phyloP scores from a whole-genome alignment of 2,797 vertebrate species.

The Salmo trutta region DNA sequence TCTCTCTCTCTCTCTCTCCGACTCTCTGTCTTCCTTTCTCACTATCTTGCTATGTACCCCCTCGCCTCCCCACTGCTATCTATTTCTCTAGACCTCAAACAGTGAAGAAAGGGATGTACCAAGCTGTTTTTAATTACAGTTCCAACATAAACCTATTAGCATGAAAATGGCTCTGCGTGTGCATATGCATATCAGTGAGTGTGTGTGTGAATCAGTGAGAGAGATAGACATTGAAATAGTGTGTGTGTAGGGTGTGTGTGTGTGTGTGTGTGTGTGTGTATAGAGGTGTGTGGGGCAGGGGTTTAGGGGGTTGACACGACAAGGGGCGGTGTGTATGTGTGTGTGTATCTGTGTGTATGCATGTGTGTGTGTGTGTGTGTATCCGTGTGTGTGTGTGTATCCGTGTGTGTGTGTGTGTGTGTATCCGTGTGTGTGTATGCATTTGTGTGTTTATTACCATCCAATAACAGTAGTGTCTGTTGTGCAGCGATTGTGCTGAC shows the following conservation, averaged over 20 bases:
- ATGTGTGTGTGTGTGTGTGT: too few species aligned
- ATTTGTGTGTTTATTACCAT: neutral
- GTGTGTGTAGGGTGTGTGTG: too few species aligned
- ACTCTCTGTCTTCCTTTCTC: neutral
- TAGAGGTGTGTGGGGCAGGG: neutral
- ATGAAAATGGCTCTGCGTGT: neutral
- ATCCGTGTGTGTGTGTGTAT: too few species aligned
- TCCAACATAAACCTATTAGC: neutral
- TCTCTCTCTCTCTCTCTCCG: too few species aligned
- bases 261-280: too few species aligned
- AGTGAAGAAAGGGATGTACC: neutral
- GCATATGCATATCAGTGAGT: neutral
- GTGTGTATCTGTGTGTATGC: too few species aligned
- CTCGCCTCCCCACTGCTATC: neutral
- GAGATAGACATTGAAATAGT: too few species aligned
- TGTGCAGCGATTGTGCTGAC: neutral
- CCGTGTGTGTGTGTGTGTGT: too few species aligned
- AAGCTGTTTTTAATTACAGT: neutral
- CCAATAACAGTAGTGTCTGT: too few species aligned
- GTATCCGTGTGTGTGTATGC: constrained; percentile 20
- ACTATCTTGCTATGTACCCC: neutral
- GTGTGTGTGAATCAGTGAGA: too few species aligned
- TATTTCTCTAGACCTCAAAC: neutral
- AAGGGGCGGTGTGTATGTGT: too few species aligned
- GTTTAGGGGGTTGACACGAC: neutral